Percentiles rank a stretch among this genome's conserved stretches.
phyloP scores from a whole-genome alignment of 2,888 invertebrate genomes.

The Drosophila ezoana region DNA sequence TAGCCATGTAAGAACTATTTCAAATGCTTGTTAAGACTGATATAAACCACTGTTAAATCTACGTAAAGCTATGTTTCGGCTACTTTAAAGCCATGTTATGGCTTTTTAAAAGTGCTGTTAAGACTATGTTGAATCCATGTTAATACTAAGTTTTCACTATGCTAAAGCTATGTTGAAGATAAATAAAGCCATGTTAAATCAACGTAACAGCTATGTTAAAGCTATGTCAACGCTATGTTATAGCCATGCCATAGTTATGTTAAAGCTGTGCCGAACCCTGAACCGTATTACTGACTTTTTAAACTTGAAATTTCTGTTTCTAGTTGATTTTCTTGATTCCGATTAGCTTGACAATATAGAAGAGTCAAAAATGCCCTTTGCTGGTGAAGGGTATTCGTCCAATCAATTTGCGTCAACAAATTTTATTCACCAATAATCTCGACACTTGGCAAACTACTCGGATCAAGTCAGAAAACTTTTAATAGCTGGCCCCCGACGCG shows the following conservation, averaged over 20 bases:
- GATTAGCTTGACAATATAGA: no score
- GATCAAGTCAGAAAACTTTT: constrained; percentile 45
- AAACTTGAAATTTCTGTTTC: no score
- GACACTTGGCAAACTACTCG: constrained; percentile 46
- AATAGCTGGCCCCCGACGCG: constrained; percentile 44
- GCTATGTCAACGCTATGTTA: neutral
- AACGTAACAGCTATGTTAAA: no score
- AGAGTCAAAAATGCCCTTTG: no score
- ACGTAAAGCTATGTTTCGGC: neutral
- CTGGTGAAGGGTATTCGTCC: constrained; percentile 13
- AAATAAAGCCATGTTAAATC: no score
- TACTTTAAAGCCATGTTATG: neutral
- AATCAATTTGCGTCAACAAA: constrained; percentile 25
- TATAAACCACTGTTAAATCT: neutral
- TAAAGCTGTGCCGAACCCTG: neutral
- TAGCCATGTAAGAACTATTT: neutral
- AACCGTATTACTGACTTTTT: no score
- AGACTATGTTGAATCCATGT: neutral
- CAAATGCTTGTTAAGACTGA: neutral
- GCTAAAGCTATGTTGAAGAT: no score
- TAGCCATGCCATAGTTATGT: neutral
- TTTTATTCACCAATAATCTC: constrained; percentile 37
- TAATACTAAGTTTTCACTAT: neutral
- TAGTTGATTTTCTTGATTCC: no score
- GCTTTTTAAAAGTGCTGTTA: neutral